These are phyloP conservation scores for Xerus rutilus DNA, from an alignment of 2,797 vertebrate genomes.

Conservation along the genomic window DNA sequence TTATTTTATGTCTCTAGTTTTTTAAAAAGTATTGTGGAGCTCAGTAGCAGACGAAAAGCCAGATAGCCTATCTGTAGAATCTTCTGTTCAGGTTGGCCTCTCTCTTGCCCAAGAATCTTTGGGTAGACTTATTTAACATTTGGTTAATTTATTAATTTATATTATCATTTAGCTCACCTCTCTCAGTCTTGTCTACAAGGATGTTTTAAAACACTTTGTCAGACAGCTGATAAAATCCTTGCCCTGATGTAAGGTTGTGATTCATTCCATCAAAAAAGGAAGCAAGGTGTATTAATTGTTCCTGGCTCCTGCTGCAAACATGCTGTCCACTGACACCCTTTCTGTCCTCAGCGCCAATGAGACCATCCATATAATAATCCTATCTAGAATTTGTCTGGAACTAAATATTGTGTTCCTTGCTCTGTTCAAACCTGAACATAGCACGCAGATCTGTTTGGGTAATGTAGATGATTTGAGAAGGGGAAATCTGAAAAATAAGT, in stretches of 20 bases:
- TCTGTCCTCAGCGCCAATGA: neutral
- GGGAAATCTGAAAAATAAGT: neutral
- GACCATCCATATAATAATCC: neutral
- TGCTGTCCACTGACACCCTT: neutral
- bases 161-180: neutral
- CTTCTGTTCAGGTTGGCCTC: neutral
- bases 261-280: neutral
- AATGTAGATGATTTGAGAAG: neutral
- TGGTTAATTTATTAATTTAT: neutral
- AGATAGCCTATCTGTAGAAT: neutral
- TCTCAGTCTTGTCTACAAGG: neutral
- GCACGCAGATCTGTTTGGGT: neutral
- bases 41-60: neutral
- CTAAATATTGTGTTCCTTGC: neutral
- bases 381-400: neutral
- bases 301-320: neutral
- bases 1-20: neutral
- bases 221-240: neutral
- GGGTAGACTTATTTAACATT: neutral
- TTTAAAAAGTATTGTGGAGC: neutral
- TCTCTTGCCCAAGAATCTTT: neutral
- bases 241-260: neutral
- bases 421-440: neutral
- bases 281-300: fast-evolving
- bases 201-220: neutral